Evolutionary conservation across 2,113 vertebrate species (phyloP).

Genomic region (Carlito syrichta): DNA sequence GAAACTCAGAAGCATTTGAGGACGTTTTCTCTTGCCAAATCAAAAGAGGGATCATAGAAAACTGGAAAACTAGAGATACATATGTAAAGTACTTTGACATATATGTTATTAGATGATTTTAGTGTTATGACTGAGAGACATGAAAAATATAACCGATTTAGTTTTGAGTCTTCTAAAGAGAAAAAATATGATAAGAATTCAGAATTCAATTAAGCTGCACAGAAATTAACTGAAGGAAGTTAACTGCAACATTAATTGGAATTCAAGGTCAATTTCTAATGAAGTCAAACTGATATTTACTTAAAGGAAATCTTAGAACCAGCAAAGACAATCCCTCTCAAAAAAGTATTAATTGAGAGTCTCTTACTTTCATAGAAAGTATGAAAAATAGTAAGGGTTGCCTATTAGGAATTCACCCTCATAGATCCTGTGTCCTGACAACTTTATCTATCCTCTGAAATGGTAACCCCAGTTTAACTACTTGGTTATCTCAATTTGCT

Average conservation of each 20-base stretch:
- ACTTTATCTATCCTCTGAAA: neutral
- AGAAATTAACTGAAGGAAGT: conserved; percentile 3
- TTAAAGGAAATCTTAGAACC: neutral
- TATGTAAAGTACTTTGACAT: neutral
- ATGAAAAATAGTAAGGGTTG: neutral
- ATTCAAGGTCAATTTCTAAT: neutral
- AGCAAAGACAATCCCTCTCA: neutral
- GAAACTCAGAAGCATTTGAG: neutral
- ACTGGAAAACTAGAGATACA: neutral
- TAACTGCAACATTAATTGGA: conserved; percentile 61
- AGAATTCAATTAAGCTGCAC: neutral
- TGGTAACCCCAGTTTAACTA: neutral
- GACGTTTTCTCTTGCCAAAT: neutral
- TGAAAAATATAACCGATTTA: neutral
- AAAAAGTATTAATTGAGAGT: neutral
- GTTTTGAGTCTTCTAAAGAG: neutral
- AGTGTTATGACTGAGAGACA: neutral
- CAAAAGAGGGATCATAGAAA: neutral
- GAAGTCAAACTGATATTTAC: neutral
- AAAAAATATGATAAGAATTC: neutral
- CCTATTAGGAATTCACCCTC: neutral
- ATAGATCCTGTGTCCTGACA: neutral
- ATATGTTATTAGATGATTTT: neutral
- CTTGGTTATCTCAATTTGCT: neutral
- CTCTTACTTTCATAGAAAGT: neutral